Conservation (phyloP, 2,888 invertebrate genomes). For the Tachystola acroxantha region DNA sequence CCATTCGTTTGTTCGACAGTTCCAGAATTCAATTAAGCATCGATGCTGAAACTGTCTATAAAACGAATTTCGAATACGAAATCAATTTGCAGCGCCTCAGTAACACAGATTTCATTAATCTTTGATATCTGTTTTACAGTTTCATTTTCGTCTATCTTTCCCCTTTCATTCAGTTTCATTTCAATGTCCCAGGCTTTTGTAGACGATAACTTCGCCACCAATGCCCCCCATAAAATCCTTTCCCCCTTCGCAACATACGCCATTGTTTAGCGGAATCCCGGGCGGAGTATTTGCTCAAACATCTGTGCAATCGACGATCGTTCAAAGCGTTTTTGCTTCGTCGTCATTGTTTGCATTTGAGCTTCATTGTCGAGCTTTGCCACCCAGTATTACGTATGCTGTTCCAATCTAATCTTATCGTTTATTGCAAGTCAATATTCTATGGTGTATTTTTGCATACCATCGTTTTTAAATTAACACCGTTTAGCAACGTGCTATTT, state of each 20-base stretch:
- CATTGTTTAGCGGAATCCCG: background rate
- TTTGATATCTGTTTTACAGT: no score
- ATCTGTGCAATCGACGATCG: slow-evolving; percentile 40
- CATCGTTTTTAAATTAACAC: no score
- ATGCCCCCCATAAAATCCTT: slow-evolving; percentile 3
- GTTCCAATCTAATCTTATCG: no score
- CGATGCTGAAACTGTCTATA: background rate
- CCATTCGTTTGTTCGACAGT: background rate
- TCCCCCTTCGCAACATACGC: background rate
- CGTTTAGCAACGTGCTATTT: no score
- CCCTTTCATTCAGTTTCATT: slow-evolving; percentile 15
- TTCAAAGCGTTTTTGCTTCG: slow-evolving; percentile 40
- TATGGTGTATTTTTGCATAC: no score
- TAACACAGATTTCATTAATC: no score
- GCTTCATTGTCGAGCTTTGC: slow-evolving; percentile 29
- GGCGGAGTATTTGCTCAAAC: slow-evolving; percentile 37
- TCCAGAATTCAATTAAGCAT: background rate
- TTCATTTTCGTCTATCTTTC: background rate
- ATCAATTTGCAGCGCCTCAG: background rate
- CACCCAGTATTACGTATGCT: slow-evolving; percentile 19
- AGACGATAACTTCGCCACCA: slow-evolving; percentile 23
- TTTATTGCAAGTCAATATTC: no score
- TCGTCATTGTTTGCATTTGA: slow-evolving; percentile 46
- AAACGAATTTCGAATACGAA: background rate
- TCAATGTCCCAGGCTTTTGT: slow-evolving; percentile 9